Base-by-base conservation (phyloP, 1,140 invertebrate genomes). In the Caenorhabditis tropicalis region DNA sequence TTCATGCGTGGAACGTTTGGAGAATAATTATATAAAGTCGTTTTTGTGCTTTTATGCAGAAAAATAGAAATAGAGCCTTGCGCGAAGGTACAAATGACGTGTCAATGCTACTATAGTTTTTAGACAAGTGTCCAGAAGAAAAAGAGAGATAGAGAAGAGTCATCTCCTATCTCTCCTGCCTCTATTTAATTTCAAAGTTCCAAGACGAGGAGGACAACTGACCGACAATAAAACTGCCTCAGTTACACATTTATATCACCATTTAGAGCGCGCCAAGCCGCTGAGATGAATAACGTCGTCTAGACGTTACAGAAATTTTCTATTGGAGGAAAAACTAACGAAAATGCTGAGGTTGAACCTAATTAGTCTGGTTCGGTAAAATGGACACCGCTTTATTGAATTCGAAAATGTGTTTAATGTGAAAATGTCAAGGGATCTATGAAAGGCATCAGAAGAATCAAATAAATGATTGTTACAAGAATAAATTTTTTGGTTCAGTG, bases 141-240 rank as follows among this genome's bases (percentile, higher is more conserved):
- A 46, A 27, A 21, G 21, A 31, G 43, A n/a, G 24, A n/a, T 15
- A 33, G 19, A n/a, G 58, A 21, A 19, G 36, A 74, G 65, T 74
- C 65, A 74, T 74, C 65, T 74, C n/a, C 65, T 21, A 65, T 65
- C 5, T 43, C 21, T 74, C n/a, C 65, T 0, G n/a, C 65, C 5
- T 27, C 65, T 43, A 74, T 74, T 74, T 74, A 74, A 74, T 74
- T 74, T 74, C 43, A 74, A 39, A 74, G 33, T 74, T 74, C 65
- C 36, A 36, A 74, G 10, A n/a, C n/a, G n/a, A 74, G 36, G 65
- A 74, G 65, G 65, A 74, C 65, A 74, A 74, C 19, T 74, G 65
- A 74, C 36, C 65, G 65, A 46, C 65, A 46, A 43, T 74, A 74
- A 74, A 74, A 74, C 65, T 74, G 65, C 21, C 65, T 43, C 36